Evolutionary conservation across 1,140 invertebrate genomes (phyloP), one percentile per base, ranked within the genome.

Genomic region (Lordiphosa stackelbergi): DNA sequence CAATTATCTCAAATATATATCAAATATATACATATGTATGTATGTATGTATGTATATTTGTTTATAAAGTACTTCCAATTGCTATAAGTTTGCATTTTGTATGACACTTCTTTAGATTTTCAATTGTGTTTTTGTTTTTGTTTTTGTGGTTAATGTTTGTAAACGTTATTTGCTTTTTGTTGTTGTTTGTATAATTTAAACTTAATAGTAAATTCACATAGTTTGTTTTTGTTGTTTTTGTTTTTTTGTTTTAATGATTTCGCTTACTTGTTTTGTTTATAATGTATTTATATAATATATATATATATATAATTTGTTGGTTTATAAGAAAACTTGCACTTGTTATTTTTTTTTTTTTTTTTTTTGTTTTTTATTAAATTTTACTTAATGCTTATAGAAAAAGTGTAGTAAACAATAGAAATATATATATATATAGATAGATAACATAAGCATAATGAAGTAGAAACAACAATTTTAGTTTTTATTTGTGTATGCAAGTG

Each of bases 31-130:
- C 51, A 22, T 53, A 13, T 53, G 11, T 53, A 13, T 53, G 38
- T 43, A 13, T 53, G 38, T 43, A 53, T 42, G 38, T 31, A 31
- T 28, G 24, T 42, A 42, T 42, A 42, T 53, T 74, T 70, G 51
- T 74, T 81, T 75, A 72, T 81, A 81, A 81, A 81, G 75, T 81
- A 81, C 77, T 81, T 81, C 46, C 64, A 81, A 81, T 81, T 81
- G 75, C 77, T 81, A 79, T 81, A 81, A 74, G 75, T 81, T 81
- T 81, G 75, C 75, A 64, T 75, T 81, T 81, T 75, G 75, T 81
- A 75, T 81, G 70, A 81, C 66, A 81, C 69, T 81, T 34, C 48
- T 58, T 59, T 60, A 60, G 60, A 65, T 60, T 74, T 59, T 53
- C 59, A 68, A 70, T 64, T 79, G 47, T 56, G 19, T 19, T 16